phyloP scores from a whole-genome alignment of 2,888 invertebrate species.

The Leptopilina syphax region DNA sequence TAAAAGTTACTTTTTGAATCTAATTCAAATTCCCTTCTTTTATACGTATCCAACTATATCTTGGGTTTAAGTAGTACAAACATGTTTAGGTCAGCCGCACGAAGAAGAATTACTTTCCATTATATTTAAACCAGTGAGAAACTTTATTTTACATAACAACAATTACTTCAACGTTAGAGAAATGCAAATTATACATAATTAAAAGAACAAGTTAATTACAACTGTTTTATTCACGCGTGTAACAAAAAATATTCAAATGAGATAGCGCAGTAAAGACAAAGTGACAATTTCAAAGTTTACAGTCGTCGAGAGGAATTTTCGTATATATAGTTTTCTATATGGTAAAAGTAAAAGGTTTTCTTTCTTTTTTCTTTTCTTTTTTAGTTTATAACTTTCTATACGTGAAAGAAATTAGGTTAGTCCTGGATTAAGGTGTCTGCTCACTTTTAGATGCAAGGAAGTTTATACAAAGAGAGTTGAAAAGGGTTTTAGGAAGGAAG shows the following conservation, averaged over 20 bases:
- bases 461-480: slow-evolving; percentile 17
- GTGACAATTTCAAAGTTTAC: not conserved
- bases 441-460: slow-evolving; percentile 23
- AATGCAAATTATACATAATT: too few relatives aligned
- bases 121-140: too few relatives aligned
- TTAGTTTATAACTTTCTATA: slow-evolving; percentile 10
- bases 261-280: not conserved
- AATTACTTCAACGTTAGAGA: too few relatives aligned
- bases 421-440: slow-evolving; percentile 15
- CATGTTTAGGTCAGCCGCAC: too few relatives aligned
- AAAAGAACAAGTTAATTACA: too few relatives aligned
- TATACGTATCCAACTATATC: too few relatives aligned
- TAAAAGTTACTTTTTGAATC: too few relatives aligned
- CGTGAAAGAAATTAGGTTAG: slow-evolving; percentile 16
- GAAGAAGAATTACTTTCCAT: too few relatives aligned
- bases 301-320: not conserved
- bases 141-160: too few relatives aligned
- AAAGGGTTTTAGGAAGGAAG: slow-evolving; percentile 33
- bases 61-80: too few relatives aligned
- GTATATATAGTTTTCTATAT: not conserved
- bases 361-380: too few relatives aligned
- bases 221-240: not conserved
- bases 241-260: not conserved
- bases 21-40: too few relatives aligned
- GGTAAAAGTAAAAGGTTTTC: slow-evolving; percentile 9